Evolutionary conservation across 2,888 invertebrate species (phyloP).

Genomic region (Silvanus unidentatus): DNA sequence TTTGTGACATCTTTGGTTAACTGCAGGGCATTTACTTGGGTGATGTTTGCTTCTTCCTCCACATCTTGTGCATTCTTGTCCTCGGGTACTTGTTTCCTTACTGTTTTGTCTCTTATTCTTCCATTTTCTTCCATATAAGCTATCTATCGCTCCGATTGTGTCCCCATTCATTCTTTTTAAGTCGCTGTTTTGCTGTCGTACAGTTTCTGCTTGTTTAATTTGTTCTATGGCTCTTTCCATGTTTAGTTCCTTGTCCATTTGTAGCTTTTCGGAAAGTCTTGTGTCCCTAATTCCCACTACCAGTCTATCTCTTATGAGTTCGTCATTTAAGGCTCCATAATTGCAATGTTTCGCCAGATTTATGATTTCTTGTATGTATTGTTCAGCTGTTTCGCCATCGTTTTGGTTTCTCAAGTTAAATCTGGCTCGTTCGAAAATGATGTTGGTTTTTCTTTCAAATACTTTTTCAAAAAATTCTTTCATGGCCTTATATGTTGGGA

Average conservation of each 20-base stretch:
- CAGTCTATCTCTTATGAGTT: conserved; percentile 26
- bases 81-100: too few species aligned
- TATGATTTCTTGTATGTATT: conserved; percentile 2
- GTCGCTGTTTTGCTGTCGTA: conserved; percentile 14
- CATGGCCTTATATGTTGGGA: not conserved
- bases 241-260: conserved; percentile 19
- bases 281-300: conserved; percentile 24
- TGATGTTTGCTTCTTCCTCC: too few species aligned
- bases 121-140: not conserved
- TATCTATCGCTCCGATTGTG: not conserved
- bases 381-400: conserved; percentile 4
- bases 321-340: conserved; percentile 17
- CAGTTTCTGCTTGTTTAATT: conserved; percentile 18
- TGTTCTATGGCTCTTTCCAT: conserved; percentile 18
- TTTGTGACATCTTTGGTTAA: too few species aligned
- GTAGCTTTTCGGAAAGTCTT: conserved; percentile 20
- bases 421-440: not conserved
- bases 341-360: conserved; percentile 1
- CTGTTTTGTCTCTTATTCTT: conserved; percentile 2
- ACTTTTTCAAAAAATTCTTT: not conserved
- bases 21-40: too few species aligned
- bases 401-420: conserved; percentile 3
- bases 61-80: too few species aligned
- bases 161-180: too few species aligned
- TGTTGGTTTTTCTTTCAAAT: not conserved